Conservation (phyloP, 2,113 vertebrate genomes). For the Sinocyclocheilus maitianheensis region DNA sequence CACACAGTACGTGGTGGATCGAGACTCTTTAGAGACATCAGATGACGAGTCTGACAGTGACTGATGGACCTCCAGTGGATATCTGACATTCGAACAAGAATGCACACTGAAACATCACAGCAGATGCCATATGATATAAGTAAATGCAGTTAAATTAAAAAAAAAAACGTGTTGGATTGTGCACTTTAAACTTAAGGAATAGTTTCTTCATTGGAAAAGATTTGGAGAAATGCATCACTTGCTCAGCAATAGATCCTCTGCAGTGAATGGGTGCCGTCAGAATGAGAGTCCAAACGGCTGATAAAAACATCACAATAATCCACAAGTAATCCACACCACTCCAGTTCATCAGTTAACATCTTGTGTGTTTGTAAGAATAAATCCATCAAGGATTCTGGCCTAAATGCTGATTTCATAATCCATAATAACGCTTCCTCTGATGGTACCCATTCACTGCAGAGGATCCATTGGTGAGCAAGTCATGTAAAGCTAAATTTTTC, state of each 20-base stretch:
- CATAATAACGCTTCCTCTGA: too few species aligned
- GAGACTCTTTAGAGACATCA: not conserved
- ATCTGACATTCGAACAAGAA: not conserved
- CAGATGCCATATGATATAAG: not conserved
- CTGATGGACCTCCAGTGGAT: not conserved
- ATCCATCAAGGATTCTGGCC: not conserved
- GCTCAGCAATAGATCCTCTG: not conserved
- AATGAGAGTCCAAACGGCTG: not conserved
- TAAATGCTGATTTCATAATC: too few species aligned
- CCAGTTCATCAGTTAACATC: not conserved
- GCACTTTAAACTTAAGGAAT: not conserved
- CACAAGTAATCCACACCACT: too few species aligned
- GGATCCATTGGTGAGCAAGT: too few species aligned
- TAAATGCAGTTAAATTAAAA: not conserved
- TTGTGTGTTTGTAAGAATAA: not conserved
- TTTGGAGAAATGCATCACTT: not conserved
- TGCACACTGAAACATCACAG: not conserved
- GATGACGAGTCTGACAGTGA: not conserved
- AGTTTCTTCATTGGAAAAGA: not conserved
- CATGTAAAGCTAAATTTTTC: too few species aligned
- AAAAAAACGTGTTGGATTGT: not conserved
- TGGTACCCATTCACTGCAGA: too few species aligned
- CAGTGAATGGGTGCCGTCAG: not conserved
- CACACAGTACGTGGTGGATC: slow-evolving; percentile 65
- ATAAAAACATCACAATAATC: not conserved